phyloP scores from a whole-genome alignment of 2,888 invertebrate species.

The Dryadula phaetusa region DNA sequence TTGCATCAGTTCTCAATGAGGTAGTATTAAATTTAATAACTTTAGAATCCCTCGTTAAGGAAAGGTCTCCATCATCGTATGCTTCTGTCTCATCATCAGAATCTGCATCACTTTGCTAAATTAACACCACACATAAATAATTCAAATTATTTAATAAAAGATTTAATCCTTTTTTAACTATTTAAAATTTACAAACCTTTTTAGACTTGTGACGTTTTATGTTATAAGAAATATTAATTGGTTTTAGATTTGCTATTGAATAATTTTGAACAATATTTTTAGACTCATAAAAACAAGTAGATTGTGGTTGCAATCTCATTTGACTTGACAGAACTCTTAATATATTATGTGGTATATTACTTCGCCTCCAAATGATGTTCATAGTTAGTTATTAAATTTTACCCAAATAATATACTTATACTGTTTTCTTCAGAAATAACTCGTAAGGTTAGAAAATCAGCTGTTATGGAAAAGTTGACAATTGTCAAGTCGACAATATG shows the following conservation, averaged over 20 bases:
- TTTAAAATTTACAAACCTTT: constrained; percentile 56
- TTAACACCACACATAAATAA: not conserved
- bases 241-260: constrained; percentile 46
- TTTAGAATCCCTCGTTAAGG: constrained; percentile 86
- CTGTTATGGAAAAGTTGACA: constrained; percentile 1
- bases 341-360: constrained; percentile 20
- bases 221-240: constrained; percentile 48
- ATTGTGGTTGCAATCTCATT: constrained; percentile 24
- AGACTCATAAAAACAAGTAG: constrained; percentile 34
- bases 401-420: not conserved
- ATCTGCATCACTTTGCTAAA: constrained; percentile 73
- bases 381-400: constrained; percentile 23
- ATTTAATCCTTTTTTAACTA: not conserved
- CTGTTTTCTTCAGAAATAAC: not conserved
- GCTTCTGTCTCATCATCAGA: constrained; percentile 83
- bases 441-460: not conserved
- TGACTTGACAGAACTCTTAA: constrained; percentile 27
- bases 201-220: constrained; percentile 65
- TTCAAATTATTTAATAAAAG: not conserved
- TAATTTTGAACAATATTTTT: constrained; percentile 23
- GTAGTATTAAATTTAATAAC: constrained; percentile 85
- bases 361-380: constrained; percentile 38
- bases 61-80: constrained; percentile 71
- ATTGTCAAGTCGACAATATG: not conserved
- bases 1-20: constrained; percentile 88